These are phyloP conservation scores for Scarus forsteni DNA, from an alignment of 2,797 vertebrate species.

Conservation along the genomic window DNA sequence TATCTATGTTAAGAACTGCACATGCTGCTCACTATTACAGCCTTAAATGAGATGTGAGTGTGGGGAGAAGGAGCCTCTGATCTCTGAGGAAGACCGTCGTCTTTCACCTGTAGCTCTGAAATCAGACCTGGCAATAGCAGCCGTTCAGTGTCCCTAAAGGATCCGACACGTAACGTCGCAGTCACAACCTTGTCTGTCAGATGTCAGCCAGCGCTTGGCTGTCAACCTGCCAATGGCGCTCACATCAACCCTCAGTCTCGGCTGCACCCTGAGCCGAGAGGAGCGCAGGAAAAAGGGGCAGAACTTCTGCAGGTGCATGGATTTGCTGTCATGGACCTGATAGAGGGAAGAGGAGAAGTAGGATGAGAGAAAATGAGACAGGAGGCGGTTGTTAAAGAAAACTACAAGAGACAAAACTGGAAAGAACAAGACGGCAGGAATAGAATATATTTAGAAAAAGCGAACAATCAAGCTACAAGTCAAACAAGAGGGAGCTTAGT, in stretches of 20 bases:
- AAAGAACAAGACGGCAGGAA: constrained; percentile 2
- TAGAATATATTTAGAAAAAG: constrained; percentile 33
- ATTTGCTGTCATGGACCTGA: constrained; percentile 55
- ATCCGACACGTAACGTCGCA: constrained; percentile 26
- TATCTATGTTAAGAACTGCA: no score
- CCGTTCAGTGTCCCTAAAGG: constrained; percentile 31
- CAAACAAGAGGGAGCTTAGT: constrained; percentile 18
- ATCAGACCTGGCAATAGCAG: constrained; percentile 24
- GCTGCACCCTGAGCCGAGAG: constrained; percentile 29
- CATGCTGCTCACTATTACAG: not conserved
- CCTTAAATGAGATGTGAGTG: constrained; percentile 8
- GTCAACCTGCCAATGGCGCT: constrained; percentile 61
- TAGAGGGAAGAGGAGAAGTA: constrained; percentile 30
- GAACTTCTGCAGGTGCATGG: constrained; percentile 35
- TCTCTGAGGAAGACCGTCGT: constrained; percentile 22
- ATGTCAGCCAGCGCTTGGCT: constrained; percentile 60
- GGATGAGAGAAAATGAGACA: constrained; percentile 13
- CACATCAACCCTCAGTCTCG: constrained; percentile 28
- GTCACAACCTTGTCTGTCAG: constrained; percentile 49
- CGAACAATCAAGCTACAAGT: constrained; percentile 14
- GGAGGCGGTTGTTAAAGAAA: constrained; percentile 16
- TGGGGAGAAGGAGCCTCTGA: constrained; percentile 12
- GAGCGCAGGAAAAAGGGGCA: constrained; percentile 25
- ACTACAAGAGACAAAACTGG: constrained; percentile 12
- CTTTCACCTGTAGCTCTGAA: constrained; percentile 13